Conservation (phyloP, 2,888 invertebrate genomes). For the Chaetogeoica ovagalla region DNA sequence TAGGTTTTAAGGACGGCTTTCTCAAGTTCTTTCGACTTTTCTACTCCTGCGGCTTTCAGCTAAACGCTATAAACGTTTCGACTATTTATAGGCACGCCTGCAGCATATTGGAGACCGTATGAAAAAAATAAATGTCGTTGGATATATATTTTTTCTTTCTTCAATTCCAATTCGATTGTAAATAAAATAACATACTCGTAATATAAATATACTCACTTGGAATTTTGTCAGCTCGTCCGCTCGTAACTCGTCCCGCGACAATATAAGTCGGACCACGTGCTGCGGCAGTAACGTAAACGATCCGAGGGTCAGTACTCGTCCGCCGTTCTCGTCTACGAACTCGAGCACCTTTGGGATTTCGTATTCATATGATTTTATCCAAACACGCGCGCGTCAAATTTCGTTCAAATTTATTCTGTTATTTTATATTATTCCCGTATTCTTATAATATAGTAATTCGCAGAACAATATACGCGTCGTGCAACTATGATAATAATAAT, state of each 20-base stretch:
- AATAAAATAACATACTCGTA: no score
- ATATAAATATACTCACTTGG: conserved; percentile 64
- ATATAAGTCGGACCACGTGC: conserved; percentile 86
- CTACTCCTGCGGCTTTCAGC: no score
- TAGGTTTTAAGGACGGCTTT: no score
- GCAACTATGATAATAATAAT: background rate
- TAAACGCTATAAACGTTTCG: no score
- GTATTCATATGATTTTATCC: conserved; percentile 9
- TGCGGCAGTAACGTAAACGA: conserved; percentile 83
- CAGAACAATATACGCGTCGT: background rate
- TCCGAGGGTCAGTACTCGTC: conserved; percentile 84
- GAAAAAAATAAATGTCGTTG: no score
- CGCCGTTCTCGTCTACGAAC: conserved; percentile 91
- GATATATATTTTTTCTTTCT: no score
- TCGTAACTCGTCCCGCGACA: conserved; percentile 84
- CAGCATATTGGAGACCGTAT: no score
- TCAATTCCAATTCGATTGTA: background rate
- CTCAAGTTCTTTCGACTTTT: no score
- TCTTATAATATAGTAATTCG: background rate
- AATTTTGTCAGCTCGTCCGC: conserved; percentile 93
- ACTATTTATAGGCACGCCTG: no score
- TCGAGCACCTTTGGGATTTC: conserved; percentile 72
- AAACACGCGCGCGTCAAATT: background rate
- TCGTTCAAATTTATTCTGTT: conserved; percentile 12
- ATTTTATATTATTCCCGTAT: background rate